Percentiles rank a stretch among this genome's conserved stretches.
Conservation (phyloP, 2,888 invertebrate genomes). For the Cyaniris semiargus region DNA sequence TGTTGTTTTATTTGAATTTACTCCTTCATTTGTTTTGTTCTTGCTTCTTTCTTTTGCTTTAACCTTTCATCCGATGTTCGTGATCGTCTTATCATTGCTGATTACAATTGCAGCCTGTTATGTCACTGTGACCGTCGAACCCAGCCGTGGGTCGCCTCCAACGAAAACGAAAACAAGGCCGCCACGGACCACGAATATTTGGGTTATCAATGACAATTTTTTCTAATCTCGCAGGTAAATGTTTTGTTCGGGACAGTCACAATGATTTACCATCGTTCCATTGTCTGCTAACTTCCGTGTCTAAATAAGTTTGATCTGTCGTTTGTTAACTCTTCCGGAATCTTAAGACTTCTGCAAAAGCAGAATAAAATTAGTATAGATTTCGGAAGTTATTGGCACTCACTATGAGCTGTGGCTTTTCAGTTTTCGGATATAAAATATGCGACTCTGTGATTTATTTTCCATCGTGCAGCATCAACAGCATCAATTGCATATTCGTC, state of each 20-base stretch:
- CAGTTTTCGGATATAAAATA: no score
- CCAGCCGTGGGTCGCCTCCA: constrained; percentile 43
- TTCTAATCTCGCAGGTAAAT: constrained; percentile 44
- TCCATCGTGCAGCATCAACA: background rate
- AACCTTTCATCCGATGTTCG: background rate
- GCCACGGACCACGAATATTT: constrained; percentile 68
- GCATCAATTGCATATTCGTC: background rate
- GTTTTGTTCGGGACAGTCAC: constrained; percentile 2
- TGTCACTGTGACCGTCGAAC: constrained; percentile 49
- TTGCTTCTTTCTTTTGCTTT: background rate
- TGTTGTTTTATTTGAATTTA: background rate
- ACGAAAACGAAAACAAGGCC: constrained; percentile 77
- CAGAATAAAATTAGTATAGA: background rate
- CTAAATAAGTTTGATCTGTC: background rate
- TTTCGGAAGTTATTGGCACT: background rate
- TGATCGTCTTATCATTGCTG: background rate
- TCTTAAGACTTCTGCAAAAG: background rate
- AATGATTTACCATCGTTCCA: constrained; percentile 28
- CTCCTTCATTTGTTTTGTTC: background rate
- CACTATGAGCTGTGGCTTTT: no score
- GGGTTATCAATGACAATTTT: constrained; percentile 55
- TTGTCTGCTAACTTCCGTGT: constrained; percentile 30
- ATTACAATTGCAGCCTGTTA: constrained; percentile 47
- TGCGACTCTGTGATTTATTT: no score
- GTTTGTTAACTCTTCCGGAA: background rate